Evolutionary conservation across 2,797 vertebrate species (phyloP).

Genomic region (Sebastes kiyomatsui): DNA sequence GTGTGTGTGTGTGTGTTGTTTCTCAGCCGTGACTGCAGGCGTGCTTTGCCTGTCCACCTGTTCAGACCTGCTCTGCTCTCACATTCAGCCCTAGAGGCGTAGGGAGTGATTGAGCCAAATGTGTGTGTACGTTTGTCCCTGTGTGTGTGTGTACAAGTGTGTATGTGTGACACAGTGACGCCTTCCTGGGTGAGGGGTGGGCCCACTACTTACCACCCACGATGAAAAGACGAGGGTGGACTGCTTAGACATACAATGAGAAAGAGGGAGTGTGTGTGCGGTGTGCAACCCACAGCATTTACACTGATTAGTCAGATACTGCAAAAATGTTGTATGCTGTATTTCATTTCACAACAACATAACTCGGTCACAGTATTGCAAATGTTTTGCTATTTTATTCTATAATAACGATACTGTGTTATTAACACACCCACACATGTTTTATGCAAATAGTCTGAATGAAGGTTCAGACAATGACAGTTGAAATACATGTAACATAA

Average conservation of each 20-base stretch:
- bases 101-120: constrained; percentile 48
- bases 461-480: neutral
- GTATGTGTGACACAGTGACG: constrained; percentile 48
- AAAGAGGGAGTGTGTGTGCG: neutral
- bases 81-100: constrained; percentile 47
- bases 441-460: neutral
- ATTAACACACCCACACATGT: neutral
- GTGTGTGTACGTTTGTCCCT: constrained; percentile 20
- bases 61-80: constrained; percentile 73
- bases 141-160: constrained; percentile 22
- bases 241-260: constrained; percentile 20
- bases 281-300: neutral
- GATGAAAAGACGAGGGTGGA: constrained; percentile 48
- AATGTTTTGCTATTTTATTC: neutral
- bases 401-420: neutral
- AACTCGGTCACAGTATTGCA: neutral
- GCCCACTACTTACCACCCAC: constrained; percentile 75
- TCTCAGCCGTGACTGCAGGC: constrained; percentile 45
- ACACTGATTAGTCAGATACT: neutral
- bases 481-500: neutral
- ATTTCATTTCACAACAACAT: constrained; percentile 2
- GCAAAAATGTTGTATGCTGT: neutral
- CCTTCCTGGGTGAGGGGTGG: constrained; percentile 62
- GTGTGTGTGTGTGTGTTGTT: constrained; percentile 15
- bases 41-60: constrained; percentile 63